These are phyloP conservation scores for Cochlearius cochlearius DNA, from an alignment of 2,113 vertebrate species.

Conservation along the genomic window DNA sequence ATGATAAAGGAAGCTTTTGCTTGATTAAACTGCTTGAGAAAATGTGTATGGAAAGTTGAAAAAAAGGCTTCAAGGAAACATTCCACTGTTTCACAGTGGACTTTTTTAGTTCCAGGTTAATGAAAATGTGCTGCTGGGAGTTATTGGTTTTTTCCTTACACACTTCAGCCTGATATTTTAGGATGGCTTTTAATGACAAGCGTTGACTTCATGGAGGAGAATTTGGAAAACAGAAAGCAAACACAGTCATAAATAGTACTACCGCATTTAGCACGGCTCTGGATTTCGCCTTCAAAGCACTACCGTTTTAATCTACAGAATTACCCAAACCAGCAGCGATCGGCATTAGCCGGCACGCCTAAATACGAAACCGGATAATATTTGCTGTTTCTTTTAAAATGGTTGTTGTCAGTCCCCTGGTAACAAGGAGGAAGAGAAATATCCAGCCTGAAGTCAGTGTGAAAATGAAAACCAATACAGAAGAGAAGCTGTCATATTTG, in stretches of 20 bases:
- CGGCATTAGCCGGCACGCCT: background rate
- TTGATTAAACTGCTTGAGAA: constrained; percentile 42
- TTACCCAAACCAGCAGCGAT: background rate
- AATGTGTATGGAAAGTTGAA: background rate
- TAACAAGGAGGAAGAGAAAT: background rate
- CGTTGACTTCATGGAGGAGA: background rate
- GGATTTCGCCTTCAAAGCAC: background rate
- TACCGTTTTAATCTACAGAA: background rate
- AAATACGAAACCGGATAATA: background rate
- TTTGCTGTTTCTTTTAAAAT: background rate
- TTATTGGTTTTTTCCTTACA: background rate
- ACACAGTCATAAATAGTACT: background rate
- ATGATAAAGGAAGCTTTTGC: constrained; percentile 42
- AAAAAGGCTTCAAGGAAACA: background rate
- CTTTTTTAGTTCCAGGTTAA: constrained; percentile 16
- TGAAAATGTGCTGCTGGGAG: constrained; percentile 3
- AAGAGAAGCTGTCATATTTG: constrained; percentile 3
- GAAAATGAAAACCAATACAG: background rate
- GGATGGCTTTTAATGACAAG: constrained; percentile 13
- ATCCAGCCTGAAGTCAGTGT: background rate
- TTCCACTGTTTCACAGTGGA: background rate
- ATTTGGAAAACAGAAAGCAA: constrained; percentile 17
- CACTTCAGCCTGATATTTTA: background rate
- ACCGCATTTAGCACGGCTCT: background rate
- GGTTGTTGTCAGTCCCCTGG: background rate